A percentile compares a stretch with the other conserved stretches of the same genome.
Conservation (phyloP, 1,140 invertebrate genomes). For the Drosophila pachea region DNA sequence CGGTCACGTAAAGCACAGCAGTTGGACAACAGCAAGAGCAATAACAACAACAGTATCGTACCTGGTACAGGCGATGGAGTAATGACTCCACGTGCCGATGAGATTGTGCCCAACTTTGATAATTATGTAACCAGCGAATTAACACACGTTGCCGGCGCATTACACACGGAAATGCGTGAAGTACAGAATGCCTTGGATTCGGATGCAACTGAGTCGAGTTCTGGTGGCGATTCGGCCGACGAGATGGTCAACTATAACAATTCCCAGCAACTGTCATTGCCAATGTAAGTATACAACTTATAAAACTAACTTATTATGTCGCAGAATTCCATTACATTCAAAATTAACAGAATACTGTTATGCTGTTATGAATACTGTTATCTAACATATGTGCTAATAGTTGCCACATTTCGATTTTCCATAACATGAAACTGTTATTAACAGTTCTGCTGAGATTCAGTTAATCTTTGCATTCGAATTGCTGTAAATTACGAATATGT, state of each 20-base stretch:
- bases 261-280: constrained; percentile 85
- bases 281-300: constrained; percentile 85
- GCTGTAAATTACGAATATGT: no score
- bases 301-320: background rate
- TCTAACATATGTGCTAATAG: background rate
- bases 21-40: constrained; percentile 1
- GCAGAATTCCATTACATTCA: no score
- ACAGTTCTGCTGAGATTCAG: background rate
- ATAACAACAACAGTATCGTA: constrained; percentile 61
- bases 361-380: background rate
- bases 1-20: constrained; percentile 52
- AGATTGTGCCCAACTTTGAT: constrained; percentile 78
- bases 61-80: constrained; percentile 63
- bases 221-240: constrained; percentile 95
- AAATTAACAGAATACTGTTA: background rate
- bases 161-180: constrained; percentile 85
- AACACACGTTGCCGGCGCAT: constrained; percentile 84
- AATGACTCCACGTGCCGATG: constrained; percentile 47
- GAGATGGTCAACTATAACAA: constrained; percentile 90
- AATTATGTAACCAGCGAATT: constrained; percentile 80
- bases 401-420: background rate
- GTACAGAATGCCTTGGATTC: constrained; percentile 90
- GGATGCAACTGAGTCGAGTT: constrained; percentile 95
- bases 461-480: no score
- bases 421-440: background rate